phyloP scores from a whole-genome alignment of 1,140 invertebrate genomes.

The Eriosoma lanigerum region DNA sequence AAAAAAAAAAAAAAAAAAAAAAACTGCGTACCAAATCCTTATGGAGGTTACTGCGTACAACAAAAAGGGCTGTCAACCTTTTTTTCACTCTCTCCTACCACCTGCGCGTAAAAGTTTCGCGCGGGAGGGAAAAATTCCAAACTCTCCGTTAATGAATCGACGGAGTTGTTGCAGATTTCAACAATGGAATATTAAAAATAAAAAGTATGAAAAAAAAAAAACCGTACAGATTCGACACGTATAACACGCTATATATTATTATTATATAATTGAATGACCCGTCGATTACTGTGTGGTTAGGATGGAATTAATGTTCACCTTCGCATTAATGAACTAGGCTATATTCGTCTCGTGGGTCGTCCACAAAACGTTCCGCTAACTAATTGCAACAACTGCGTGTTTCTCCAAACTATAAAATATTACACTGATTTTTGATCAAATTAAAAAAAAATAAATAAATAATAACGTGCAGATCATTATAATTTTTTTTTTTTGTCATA shows the following conservation, averaged over 20 bases:
- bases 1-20: too few species aligned
- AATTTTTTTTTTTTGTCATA: too few species aligned
- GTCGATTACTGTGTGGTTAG: neutral
- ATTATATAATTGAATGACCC: neutral
- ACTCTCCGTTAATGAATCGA: constrained; percentile 31
- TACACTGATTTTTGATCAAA: too few species aligned
- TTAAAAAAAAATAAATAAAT: too few species aligned
- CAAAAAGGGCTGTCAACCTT: constrained; percentile 38
- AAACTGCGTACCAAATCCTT: neutral
- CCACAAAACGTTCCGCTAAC: too few species aligned
- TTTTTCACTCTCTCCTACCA: constrained; percentile 9
- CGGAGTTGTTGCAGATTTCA: constrained; percentile 1
- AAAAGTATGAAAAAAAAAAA: neutral
- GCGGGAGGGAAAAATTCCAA: constrained; percentile 2
- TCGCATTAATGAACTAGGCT: too few species aligned
- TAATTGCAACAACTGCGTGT: neutral
- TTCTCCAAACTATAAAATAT: neutral
- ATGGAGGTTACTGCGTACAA: neutral
- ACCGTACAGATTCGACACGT: too few species aligned
- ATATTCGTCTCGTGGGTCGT: too few species aligned
- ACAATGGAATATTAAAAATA: neutral
- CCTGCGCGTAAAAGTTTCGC: constrained; percentile 25
- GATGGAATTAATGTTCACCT: neutral
- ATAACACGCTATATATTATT: too few species aligned
- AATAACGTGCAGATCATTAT: too few species aligned